These are phyloP conservation scores for Holotrichia oblita DNA, from an alignment of 1,140 invertebrate species.

Conservation along the genomic window DNA sequence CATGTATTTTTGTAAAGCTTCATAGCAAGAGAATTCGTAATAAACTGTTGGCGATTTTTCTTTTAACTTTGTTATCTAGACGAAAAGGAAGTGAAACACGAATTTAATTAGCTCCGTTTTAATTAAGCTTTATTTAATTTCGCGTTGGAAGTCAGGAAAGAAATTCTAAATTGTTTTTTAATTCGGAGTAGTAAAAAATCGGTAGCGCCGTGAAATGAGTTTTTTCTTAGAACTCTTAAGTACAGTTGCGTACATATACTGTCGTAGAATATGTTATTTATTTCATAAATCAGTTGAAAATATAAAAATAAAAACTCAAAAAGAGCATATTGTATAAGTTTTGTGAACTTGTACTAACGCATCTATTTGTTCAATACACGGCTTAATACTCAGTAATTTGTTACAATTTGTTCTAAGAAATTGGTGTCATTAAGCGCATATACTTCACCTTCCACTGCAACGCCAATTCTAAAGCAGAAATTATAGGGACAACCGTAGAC, in stretches of 20 bases:
- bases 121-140: constrained; percentile 14
- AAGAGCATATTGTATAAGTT: no score
- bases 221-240: no score
- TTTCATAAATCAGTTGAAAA: no score
- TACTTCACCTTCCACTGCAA: not conserved
- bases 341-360: no score
- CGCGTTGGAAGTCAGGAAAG: not conserved
- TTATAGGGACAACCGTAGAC: not conserved
- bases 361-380: no score
- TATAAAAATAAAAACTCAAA: no score
- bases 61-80: not conserved
- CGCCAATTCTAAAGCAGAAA: not conserved
- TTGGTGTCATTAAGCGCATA: no score
- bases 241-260: no score
- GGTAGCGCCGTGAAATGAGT: no score
- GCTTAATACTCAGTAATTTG: no score
- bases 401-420: no score
- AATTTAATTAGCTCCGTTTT: not conserved
- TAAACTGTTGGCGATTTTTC: constrained; percentile 4
- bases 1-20: not conserved
- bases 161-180: constrained; percentile 9
- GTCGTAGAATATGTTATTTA: no score
- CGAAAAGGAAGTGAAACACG: not conserved
- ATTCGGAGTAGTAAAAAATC: not conserved
- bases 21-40: not conserved